These are phyloP conservation scores for Volucella inanis DNA, from an alignment of 2,888 invertebrate species.

Conservation along the genomic window DNA sequence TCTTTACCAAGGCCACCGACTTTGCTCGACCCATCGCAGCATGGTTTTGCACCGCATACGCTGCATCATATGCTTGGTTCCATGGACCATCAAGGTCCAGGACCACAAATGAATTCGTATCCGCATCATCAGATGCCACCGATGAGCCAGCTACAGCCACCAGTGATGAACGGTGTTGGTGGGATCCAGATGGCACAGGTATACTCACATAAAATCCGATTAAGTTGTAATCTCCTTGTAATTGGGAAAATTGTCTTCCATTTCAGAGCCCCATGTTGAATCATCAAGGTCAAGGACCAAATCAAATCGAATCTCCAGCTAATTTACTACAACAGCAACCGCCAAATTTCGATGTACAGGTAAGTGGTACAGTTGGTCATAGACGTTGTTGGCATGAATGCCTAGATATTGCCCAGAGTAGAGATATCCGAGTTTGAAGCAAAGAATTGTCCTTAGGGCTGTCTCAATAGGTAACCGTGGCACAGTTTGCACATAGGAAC, in stretches of 20 bases:
- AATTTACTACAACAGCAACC: conserved; percentile 86
- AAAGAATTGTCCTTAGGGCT: no score
- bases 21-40: conserved; percentile 80
- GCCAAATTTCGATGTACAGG: conserved; percentile 92
- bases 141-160: conserved; percentile 83
- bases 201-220: conserved; percentile 37
- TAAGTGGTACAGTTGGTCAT: conserved; percentile 81
- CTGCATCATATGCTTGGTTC: conserved; percentile 84
- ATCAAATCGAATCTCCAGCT: conserved; percentile 84
- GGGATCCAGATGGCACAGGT: conserved; percentile 83
- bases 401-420: no score
- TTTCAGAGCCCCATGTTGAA: conserved; percentile 83
- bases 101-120: conserved; percentile 80
- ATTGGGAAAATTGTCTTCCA: conserved; percentile 4
- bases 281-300: conserved; percentile 82
- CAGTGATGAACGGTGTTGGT: conserved; percentile 82
- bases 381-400: no score
- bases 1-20: conserved; percentile 84
- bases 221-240: neutral
- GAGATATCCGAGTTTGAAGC: no score
- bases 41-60: conserved; percentile 82
- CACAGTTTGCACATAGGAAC: neutral
- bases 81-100: conserved; percentile 81
- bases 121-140: conserved; percentile 82
- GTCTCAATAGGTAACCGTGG: neutral